Evolutionary conservation across 2,888 invertebrate species (phyloP).

Genomic region (Pseudoips prasinana): DNA sequence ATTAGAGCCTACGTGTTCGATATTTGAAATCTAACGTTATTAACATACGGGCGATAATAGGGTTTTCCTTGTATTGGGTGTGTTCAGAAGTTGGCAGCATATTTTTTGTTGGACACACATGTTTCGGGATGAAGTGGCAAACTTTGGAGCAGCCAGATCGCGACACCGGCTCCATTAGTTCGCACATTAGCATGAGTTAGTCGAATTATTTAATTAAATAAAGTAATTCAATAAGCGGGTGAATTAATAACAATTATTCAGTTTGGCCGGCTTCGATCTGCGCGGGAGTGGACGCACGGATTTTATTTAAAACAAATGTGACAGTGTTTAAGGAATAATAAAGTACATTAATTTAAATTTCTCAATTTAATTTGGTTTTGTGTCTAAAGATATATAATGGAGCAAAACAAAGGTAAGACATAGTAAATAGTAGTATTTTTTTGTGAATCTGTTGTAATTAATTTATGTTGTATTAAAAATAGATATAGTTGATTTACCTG

Average conservation of each 20-base stretch:
- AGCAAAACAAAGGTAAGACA: constrained; percentile 65
- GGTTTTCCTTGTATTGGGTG: constrained; percentile 42
- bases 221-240: constrained; percentile 78
- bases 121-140: constrained; percentile 51
- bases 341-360: constrained; percentile 22
- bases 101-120: constrained; percentile 64
- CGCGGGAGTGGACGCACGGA: constrained; percentile 46
- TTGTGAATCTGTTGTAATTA: not conserved
- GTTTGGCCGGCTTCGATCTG: constrained; percentile 51
- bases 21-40: constrained; percentile 34
- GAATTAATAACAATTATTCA: constrained; percentile 75
- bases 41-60: constrained; percentile 41
- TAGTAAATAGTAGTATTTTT: not conserved
- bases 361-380: constrained; percentile 16
- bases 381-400: too few relatives aligned
- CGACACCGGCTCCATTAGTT: constrained; percentile 76
- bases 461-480: too few relatives aligned
- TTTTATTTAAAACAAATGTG: constrained; percentile 57
- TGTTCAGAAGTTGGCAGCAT: constrained; percentile 46
- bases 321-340: constrained; percentile 45
- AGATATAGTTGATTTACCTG: too few relatives aligned
- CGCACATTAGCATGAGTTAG: constrained; percentile 79
- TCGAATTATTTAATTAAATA: constrained; percentile 79
- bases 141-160: constrained; percentile 64
- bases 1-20: constrained; percentile 8